Evolutionary conservation across 2,888 invertebrate species (phyloP).

Genomic region (Laothoe populi): DNA sequence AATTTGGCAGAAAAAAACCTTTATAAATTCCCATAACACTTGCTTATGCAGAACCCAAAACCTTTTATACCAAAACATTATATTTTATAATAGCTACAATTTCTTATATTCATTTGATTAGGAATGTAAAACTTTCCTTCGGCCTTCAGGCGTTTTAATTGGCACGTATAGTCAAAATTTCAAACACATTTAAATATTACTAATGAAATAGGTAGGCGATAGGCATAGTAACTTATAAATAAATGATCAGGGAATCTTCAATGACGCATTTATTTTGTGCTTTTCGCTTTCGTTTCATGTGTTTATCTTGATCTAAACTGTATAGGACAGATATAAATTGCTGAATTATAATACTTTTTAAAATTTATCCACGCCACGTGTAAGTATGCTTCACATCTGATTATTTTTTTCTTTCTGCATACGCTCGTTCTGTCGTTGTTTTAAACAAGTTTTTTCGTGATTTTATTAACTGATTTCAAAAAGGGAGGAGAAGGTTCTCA

Average conservation of each 20-base stretch:
- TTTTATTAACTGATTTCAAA: too few relatives aligned
- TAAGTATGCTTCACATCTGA: background rate
- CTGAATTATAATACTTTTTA: background rate
- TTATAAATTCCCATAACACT: background rate
- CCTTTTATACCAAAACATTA: too few relatives aligned
- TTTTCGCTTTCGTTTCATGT: background rate
- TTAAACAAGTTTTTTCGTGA: too few relatives aligned
- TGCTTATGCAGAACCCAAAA: too few relatives aligned
- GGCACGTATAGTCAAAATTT: background rate
- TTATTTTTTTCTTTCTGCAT: background rate
- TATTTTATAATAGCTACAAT: too few relatives aligned
- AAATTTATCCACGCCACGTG: background rate
- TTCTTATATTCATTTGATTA: background rate
- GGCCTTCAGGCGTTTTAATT: conserved; percentile 6
- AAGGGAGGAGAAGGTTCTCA: too few relatives aligned
- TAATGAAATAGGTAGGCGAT: background rate
- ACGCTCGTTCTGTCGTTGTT: too few relatives aligned
- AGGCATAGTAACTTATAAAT: background rate
- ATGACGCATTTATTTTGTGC: conserved; percentile 14
- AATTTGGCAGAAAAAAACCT: background rate
- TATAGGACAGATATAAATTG: conserved; percentile 1
- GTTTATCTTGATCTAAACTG: background rate
- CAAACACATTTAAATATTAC: background rate
- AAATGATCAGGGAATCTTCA: background rate
- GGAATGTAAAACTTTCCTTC: background rate